A percentile compares a stretch with the other conserved stretches of the same genome.
phyloP scores from a whole-genome alignment of 2,113 vertebrate genomes.

The Lonchura striata region DNA sequence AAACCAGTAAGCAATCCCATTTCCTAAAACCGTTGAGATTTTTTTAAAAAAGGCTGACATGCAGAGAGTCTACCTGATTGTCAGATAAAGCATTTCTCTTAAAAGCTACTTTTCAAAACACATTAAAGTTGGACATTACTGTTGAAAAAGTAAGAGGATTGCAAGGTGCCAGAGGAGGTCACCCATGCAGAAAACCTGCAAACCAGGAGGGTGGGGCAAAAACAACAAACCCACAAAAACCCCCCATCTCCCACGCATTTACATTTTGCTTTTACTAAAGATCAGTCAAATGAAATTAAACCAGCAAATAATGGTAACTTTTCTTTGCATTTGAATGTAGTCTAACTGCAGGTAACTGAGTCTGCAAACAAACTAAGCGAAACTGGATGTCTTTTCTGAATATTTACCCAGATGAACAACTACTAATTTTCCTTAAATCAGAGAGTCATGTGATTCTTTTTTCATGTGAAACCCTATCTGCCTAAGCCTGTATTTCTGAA shows the following conservation, averaged over 20 bases:
- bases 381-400: neutral
- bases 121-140: neutral
- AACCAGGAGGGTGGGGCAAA: neutral
- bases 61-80: neutral
- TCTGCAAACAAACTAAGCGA: neutral
- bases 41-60: neutral
- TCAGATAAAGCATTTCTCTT: neutral
- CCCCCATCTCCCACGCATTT: neutral
- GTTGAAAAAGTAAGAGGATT: neutral
- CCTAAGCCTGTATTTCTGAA: neutral
- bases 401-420: neutral
- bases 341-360: neutral
- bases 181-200: neutral
- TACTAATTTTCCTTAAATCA: neutral
- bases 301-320: neutral
- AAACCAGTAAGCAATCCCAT: neutral
- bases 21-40: neutral
- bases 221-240: neutral
- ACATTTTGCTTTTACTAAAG: neutral
- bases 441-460: neutral
- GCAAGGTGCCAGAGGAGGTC: neutral
- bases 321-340: neutral
- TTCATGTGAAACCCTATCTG: neutral
- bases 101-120: neutral
- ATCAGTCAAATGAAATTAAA: neutral